Conservation (phyloP, 1,140 invertebrate species). For the Galendromus occidentalis region DNA sequence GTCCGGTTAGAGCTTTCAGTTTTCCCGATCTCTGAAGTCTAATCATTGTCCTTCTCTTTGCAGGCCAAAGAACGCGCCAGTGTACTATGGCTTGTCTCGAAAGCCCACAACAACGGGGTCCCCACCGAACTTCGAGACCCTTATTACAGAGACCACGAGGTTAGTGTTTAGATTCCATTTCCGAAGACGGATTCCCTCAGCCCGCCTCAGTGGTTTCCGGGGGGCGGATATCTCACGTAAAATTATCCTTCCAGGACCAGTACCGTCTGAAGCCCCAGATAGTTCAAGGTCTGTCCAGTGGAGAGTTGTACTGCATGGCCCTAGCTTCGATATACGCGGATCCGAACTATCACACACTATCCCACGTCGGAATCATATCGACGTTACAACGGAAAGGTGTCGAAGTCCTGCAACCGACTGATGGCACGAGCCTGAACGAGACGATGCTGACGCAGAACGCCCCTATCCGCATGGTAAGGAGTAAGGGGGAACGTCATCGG, state of each 20-base stretch:
- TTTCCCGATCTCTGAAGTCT: neutral
- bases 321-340: conserved; percentile 90
- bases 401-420: conserved; percentile 57
- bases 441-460: conserved; percentile 86
- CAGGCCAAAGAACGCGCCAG: conserved; percentile 92
- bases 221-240: conserved; percentile 11
- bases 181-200: too few species aligned
- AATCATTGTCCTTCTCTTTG: conserved; percentile 18
- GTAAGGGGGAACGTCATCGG: too few species aligned
- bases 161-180: conserved; percentile 27
- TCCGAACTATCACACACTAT: conserved; percentile 80
- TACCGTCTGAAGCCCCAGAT: conserved; percentile 84
- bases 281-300: conserved; percentile 70
- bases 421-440: conserved; percentile 59
- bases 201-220: too few species aligned
- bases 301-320: conserved; percentile 85
- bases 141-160: conserved; percentile 85
- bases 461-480: conserved; percentile 76
- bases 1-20: neutral
- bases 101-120: conserved; percentile 85
- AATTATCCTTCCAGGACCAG: conserved; percentile 43
- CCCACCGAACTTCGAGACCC: conserved; percentile 80
- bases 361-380: conserved; percentile 64
- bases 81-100: conserved; percentile 87
- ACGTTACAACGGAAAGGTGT: conserved; percentile 76